Base-by-base conservation (phyloP, 2,888 invertebrate genomes). In the Drosophila quinaria region DNA sequence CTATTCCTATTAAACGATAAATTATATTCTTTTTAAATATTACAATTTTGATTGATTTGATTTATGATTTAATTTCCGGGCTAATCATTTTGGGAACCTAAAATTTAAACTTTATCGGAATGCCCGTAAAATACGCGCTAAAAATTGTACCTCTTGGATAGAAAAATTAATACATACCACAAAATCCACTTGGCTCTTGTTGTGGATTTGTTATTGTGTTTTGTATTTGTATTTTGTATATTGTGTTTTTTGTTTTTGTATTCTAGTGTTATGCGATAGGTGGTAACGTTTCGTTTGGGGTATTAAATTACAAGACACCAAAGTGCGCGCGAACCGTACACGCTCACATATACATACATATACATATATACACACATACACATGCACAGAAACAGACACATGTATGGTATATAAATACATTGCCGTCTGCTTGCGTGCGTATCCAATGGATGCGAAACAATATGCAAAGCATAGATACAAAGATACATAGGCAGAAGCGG, bases 251-350 rank as follows among this genome's bases (percentile, higher is more conserved):
- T 81, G 58, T 74, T 50, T 78, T 62, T 61, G 74, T 71, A 51
- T 64, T 78, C 64, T 75, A 67, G 64, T 78, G 91, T 89, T 74
- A 90, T 91, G 77, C 76, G 90, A 91, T 91, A 90, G 86, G 75
- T 84, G 87, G 80, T 89, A 90, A 78, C 90, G 79, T 81, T 81
- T 86, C 88, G 75, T 87, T 80, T 64, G 72, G 80, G 90, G 91
- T 91, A 91, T 91, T 91, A 73, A 91, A 88, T 90, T 90, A 90
- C 90, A 89, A 90, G 84, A 90, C 90, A 90, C 90, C 86, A 90
- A 90, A 86, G 86, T 86, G 87, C 82, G 88, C 82, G 86, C 84
- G 78, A 84, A 87, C 81, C 80, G 70, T 83, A 87, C 80, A 81
- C 81, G 80, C 80, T 70, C 78, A 70, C 81, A 70, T 19, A 55